Percentiles rank a stretch among this genome's conserved stretches.
These are phyloP conservation scores for Sinhomidia bicolor DNA, from an alignment of 2,888 invertebrate species.

Conservation along the genomic window DNA sequence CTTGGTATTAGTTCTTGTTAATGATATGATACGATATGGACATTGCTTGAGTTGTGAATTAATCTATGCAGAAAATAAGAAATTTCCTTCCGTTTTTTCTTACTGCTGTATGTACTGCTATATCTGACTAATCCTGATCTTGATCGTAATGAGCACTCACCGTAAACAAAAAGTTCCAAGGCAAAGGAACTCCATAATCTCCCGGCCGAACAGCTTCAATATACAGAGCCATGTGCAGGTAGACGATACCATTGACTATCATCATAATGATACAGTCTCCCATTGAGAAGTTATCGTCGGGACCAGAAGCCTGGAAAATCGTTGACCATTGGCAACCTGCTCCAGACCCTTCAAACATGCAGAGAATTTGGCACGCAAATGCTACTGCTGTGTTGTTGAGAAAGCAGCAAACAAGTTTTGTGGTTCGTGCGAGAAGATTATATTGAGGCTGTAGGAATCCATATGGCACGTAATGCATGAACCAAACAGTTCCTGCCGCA, in stretches of 20 bases:
- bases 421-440: conserved; percentile 81
- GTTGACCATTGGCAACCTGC: conserved; percentile 86
- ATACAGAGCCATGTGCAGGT: conserved; percentile 90
- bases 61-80: not conserved
- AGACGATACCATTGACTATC: conserved; percentile 86
- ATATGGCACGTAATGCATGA: conserved; percentile 88
- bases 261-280: conserved; percentile 89
- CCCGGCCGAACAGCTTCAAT: conserved; percentile 94
- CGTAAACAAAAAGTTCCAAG: conserved; percentile 90
- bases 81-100: conserved; percentile 13
- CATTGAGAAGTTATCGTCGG: conserved; percentile 87
- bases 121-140: not conserved
- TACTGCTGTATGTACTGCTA: not conserved
- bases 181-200: conserved; percentile 89
- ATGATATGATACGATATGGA: not conserved
- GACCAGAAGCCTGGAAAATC: conserved; percentile 85
- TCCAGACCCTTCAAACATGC: conserved; percentile 87
- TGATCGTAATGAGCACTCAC: conserved; percentile 75
- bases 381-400: conserved; percentile 91
- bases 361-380: conserved; percentile 88
- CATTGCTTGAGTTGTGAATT: not conserved
- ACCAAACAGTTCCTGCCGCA: conserved; percentile 89
- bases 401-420: conserved; percentile 87
- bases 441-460: conserved; percentile 84
- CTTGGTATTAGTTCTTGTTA: conserved; percentile 40